phyloP scores from a whole-genome alignment of 1,140 invertebrate species.

The Drosophila sucinea region DNA sequence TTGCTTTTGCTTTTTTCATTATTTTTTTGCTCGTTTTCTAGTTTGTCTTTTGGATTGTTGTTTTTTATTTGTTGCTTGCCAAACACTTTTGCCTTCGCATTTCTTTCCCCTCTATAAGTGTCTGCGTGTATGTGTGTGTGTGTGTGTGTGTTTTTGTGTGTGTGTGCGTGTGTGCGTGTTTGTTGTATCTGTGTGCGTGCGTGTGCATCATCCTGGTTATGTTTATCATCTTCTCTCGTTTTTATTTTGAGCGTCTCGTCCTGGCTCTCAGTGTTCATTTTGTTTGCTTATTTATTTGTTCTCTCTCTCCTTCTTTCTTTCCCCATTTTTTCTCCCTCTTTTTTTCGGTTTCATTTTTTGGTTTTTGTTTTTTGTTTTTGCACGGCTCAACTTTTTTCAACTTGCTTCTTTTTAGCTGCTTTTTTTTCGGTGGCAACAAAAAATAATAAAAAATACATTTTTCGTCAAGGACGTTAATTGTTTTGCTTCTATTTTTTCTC shows the following conservation, averaged over 20 bases:
- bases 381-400: conserved; percentile 66
- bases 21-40: conserved; percentile 75
- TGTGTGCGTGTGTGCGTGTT: conserved; percentile 16
- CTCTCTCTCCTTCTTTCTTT: conserved; percentile 24
- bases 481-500: conserved; percentile 81
- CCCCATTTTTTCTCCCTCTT: conserved; percentile 46
- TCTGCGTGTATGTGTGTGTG: conserved; percentile 28
- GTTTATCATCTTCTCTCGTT: conserved; percentile 63
- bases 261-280: conserved; percentile 47
- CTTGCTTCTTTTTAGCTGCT: conserved; percentile 64
- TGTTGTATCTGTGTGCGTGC: conserved; percentile 18
- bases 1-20: conserved; percentile 26
- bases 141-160: conserved; percentile 40
- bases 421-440: conserved; percentile 60
- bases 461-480: conserved; percentile 82
- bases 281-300: conserved; percentile 76
- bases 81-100: conserved; percentile 74
- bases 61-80: conserved; percentile 63
- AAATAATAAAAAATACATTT: conserved; percentile 67
- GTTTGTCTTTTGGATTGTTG: conserved; percentile 59
- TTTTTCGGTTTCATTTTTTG: conserved; percentile 39
- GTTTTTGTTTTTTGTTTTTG: conserved; percentile 68
- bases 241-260: conserved; percentile 61
- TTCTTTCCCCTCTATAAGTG: conserved; percentile 49
- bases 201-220: conserved; percentile 39